Evolutionary conservation across 92 coral and sea anemone species (phyloP).

Genomic region (Epizoanthus stellaris): DNA sequence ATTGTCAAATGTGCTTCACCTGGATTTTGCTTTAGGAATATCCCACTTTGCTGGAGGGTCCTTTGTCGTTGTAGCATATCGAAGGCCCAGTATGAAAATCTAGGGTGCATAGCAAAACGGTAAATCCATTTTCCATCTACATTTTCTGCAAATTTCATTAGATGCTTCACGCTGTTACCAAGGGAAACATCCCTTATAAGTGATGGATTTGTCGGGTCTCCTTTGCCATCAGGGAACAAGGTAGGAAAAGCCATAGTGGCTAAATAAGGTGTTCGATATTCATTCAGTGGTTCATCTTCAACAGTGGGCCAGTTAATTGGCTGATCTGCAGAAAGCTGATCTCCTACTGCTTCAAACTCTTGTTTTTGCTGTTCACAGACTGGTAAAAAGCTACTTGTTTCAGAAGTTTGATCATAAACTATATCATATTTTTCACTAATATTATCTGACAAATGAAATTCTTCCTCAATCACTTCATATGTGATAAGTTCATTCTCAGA

Average conservation of each 20-base stretch:
- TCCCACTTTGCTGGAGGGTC: constrained; percentile 39
- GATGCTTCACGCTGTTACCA: constrained; percentile 9
- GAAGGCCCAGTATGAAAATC: too few relatives aligned
- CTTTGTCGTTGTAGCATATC: too few relatives aligned
- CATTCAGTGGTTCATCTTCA: constrained; percentile 24
- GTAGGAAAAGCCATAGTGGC: constrained; percentile 56
- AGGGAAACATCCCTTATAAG: constrained; percentile 24
- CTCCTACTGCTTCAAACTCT: constrained; percentile 18
- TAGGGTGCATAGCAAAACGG: constrained; percentile 35
- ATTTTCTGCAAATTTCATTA: constrained; percentile 21
- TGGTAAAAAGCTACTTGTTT: constrained; percentile 11
- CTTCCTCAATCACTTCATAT: not conserved
- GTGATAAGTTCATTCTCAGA: constrained; percentile 7
- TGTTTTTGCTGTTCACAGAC: constrained; percentile 53
- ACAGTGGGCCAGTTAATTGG: constrained; percentile 51
- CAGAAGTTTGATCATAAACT: constrained; percentile 18
- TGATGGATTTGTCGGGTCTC: constrained; percentile 46
- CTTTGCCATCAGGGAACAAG: constrained; percentile 55
- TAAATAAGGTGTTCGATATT: constrained; percentile 47
- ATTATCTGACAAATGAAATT: not conserved
- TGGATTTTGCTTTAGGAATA: constrained; percentile 35
- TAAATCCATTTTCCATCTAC: constrained; percentile 1
- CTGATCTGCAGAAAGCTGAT: constrained; percentile 29
- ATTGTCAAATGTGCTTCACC: constrained; percentile 47
- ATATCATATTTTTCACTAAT: constrained; percentile 23